These are phyloP conservation scores for Trinectes maculatus DNA, from an alignment of 2,113 vertebrate species.

Conservation along the genomic window DNA sequence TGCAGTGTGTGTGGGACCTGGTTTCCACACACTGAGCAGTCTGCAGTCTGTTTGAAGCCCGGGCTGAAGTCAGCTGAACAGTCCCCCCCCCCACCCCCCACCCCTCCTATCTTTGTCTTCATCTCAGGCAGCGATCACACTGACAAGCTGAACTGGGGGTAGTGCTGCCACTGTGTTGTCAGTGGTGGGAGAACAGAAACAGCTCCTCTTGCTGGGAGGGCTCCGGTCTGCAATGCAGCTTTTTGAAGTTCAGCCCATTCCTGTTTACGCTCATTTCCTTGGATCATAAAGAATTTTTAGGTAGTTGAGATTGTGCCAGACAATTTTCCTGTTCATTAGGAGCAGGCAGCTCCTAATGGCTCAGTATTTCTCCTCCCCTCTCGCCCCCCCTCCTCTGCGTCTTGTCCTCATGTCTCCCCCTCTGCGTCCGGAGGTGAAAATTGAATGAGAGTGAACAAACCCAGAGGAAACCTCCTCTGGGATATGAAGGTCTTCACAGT, in stretches of 20 bases:
- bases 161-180: constrained; percentile 16
- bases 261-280: constrained; percentile 2
- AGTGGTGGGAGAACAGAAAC: constrained; percentile 14
- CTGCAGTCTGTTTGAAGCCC: constrained; percentile 44
- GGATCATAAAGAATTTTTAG: neutral
- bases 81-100: no score
- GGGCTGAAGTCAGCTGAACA: constrained; percentile 19
- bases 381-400: neutral
- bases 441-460: constrained; percentile 55
- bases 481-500: constrained; percentile 38
- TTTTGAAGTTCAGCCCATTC: constrained; percentile 1
- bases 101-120: constrained; percentile 15
- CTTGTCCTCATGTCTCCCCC: constrained; percentile 9
- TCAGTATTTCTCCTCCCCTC: neutral
- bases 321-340: neutral
- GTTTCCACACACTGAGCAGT: constrained; percentile 12
- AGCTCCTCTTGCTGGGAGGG: neutral
- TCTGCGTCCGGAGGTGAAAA: constrained; percentile 52
- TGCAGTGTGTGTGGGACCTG: constrained; percentile 15
- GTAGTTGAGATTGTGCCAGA: neutral
- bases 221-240: constrained; percentile 5
- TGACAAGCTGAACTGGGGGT: constrained; percentile 16
- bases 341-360: neutral
- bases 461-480: constrained; percentile 50
- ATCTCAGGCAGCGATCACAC: constrained; percentile 13